A percentile compares a stretch with the other conserved stretches of the same genome.
These are phyloP conservation scores for Drosophila albomicans DNA, from an alignment of 1,140 invertebrate species.

Conservation along the genomic window DNA sequence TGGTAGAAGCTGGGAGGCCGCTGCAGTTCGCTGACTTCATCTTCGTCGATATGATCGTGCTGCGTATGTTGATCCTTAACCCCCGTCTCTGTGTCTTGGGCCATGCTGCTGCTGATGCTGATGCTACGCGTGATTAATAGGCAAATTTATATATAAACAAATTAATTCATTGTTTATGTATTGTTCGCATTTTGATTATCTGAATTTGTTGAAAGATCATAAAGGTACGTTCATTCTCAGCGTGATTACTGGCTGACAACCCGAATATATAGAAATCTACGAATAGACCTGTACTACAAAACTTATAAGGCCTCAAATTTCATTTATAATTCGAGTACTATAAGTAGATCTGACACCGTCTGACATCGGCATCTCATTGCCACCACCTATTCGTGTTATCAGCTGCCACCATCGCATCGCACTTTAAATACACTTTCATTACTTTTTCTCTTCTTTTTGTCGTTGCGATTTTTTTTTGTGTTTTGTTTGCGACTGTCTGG, in stretches of 20 bases:
- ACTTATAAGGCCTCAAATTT: constrained; percentile 20
- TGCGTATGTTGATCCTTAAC: constrained; percentile 61
- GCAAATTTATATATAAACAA: constrained; percentile 11
- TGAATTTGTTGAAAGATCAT: constrained; percentile 19
- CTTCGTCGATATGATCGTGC: constrained; percentile 69
- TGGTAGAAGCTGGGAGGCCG: constrained; percentile 58
- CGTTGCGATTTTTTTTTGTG: constrained; percentile 16
- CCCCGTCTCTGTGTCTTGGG: constrained; percentile 46
- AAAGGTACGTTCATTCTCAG: constrained; percentile 46
- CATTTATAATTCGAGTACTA: constrained; percentile 7
- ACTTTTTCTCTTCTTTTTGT: constrained; percentile 8
- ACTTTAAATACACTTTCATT: constrained; percentile 36
- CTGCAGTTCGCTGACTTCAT: constrained; percentile 70
- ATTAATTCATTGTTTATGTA: constrained; percentile 7
- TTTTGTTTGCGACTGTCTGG: constrained; percentile 54
- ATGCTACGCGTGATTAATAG: constrained; percentile 35
- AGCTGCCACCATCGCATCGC: constrained; percentile 29
- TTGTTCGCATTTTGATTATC: neutral
- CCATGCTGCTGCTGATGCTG: constrained; percentile 47
- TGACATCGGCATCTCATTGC: constrained; percentile 39
- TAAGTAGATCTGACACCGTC: constrained; percentile 41
- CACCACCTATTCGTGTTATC: constrained; percentile 30
- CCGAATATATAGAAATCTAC: neutral
- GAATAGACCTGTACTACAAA: constrained; percentile 8
- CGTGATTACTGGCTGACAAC: constrained; percentile 63